Evolutionary conservation across 2,888 invertebrate genomes (phyloP).

Genomic region (Lithophane leautieri): DNA sequence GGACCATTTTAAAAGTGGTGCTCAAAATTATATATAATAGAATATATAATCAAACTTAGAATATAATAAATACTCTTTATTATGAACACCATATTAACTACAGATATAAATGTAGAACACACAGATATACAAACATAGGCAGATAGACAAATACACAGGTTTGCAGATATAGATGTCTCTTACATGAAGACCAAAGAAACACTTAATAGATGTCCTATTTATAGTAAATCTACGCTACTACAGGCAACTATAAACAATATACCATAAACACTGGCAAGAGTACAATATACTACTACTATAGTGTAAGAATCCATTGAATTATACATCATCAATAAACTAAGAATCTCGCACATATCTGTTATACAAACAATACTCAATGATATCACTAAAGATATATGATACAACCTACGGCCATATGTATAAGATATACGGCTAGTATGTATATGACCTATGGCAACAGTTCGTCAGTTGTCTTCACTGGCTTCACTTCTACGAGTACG

Average conservation of each 20-base stretch:
- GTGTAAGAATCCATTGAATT: neutral
- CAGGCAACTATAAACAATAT: neutral
- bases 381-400: slow-evolving; percentile 15
- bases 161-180: neutral
- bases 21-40: too few species aligned
- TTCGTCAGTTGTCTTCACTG: slow-evolving; percentile 9
- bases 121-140: neutral
- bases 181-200: neutral
- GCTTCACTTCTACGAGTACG: slow-evolving; percentile 1
- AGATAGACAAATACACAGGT: neutral
- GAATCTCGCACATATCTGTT: slow-evolving; percentile 26
- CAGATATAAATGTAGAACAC: neutral
- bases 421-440: too few species aligned
- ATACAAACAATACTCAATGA: slow-evolving; percentile 13
- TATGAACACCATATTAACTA: neutral
- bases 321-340: neutral
- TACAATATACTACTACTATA: neutral
- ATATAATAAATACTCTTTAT: neutral
- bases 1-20: neutral
- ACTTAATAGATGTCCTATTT: neutral
- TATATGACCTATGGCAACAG: slow-evolving; percentile 46
- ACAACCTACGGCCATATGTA: too few species aligned
- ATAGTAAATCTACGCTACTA: neutral
- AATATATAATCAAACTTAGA: neutral
- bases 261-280: neutral